Evolutionary conservation across 2,888 invertebrate species (phyloP).

Genomic region (Beris chalybata): DNA sequence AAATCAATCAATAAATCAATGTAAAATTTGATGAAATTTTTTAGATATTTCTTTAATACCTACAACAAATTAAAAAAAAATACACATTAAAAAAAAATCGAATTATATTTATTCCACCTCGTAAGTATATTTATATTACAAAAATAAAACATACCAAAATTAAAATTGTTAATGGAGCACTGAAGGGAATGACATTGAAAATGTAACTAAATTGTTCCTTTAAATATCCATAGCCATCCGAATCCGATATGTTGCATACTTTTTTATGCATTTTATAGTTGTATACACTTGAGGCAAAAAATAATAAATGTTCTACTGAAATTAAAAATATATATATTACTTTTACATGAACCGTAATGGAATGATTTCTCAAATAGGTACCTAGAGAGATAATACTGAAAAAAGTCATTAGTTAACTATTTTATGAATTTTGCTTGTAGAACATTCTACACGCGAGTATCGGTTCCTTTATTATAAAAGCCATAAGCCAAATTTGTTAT

Average conservation of each 20-base stretch:
- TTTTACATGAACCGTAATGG: too few species aligned
- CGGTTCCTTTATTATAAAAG: too few species aligned
- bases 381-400: too few species aligned
- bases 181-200: slow-evolving; percentile 13
- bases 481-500: too few species aligned
- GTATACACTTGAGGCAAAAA: slow-evolving; percentile 9
- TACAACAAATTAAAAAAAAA: too few species aligned
- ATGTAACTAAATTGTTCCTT: background rate
- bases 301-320: slow-evolving; percentile 24
- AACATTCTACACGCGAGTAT: too few species aligned
- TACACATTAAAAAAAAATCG: too few species aligned
- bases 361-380: background rate
- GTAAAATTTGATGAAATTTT: too few species aligned
- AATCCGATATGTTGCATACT: slow-evolving; percentile 11
- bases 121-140: background rate
- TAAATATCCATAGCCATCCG: background rate
- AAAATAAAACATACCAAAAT: background rate
- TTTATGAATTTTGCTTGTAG: too few species aligned
- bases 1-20: too few species aligned
- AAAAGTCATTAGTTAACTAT: too few species aligned
- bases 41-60: background rate
- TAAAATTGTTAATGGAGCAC: slow-evolving; percentile 1
- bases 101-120: too few species aligned
- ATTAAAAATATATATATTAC: background rate
- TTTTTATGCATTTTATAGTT: slow-evolving; percentile 1